phyloP scores from a whole-genome alignment of 2,888 invertebrate genomes.

The Sarcophaga carnaria region DNA sequence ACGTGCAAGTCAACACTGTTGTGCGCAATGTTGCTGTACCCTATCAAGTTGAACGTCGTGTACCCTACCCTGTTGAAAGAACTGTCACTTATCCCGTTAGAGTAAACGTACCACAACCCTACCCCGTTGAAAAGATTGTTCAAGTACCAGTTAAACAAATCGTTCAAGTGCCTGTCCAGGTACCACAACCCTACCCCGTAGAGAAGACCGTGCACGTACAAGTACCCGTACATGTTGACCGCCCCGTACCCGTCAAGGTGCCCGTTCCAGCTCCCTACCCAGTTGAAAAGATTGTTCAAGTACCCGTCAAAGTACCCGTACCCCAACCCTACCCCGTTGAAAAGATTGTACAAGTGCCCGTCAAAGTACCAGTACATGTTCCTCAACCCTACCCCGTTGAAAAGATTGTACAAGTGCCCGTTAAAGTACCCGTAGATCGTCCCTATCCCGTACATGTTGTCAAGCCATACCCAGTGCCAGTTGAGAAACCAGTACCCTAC shows the following conservation, averaged over 20 bases:
- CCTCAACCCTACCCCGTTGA: constrained; percentile 83
- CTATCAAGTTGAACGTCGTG: constrained; percentile 86
- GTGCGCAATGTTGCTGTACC: constrained; percentile 88
- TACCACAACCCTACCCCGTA: constrained; percentile 90
- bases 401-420: constrained; percentile 86
- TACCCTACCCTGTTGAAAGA: constrained; percentile 87
- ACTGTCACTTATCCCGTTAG: constrained; percentile 86
- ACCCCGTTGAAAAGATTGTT: constrained; percentile 85
- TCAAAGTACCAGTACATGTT: constrained; percentile 86
- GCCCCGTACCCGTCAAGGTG: constrained; percentile 91
- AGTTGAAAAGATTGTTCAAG: constrained; percentile 88
- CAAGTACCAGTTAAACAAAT: constrained; percentile 85
- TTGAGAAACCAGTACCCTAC: constrained; percentile 83
- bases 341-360: constrained; percentile 88
- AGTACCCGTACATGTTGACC: constrained; percentile 87
- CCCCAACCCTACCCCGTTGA: constrained; percentile 91
- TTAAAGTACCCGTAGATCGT: constrained; percentile 86
- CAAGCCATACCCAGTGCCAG: constrained; percentile 81
- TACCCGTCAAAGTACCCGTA: constrained; percentile 90
- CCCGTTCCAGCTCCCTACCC: constrained; percentile 90
- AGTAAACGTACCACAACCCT: constrained; percentile 86
- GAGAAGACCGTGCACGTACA: constrained; percentile 88
- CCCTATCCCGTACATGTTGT: constrained; percentile 86
- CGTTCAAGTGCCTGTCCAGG: constrained; percentile 87
- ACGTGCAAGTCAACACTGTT: constrained; percentile 86